A percentile compares a stretch with the other conserved stretches of the same genome.
Evolutionary conservation across 2,113 vertebrate genomes (phyloP).

Genomic region (Lepisosteus oculatus): DNA sequence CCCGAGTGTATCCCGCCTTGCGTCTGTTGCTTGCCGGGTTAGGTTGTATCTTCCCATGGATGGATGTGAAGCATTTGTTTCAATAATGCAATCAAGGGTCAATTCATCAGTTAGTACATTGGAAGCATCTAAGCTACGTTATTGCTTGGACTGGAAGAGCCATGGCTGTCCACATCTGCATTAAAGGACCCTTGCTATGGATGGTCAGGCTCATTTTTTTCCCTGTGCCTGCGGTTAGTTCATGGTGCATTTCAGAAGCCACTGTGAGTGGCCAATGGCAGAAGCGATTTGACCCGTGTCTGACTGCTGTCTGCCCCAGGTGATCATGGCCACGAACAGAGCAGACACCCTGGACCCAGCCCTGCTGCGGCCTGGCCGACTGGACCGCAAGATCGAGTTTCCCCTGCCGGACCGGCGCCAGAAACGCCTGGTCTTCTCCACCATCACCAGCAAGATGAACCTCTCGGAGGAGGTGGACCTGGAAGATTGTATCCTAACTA

Average conservation of each 20-base stretch:
- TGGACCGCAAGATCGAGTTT: constrained; percentile 92
- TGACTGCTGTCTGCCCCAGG: constrained; percentile 52
- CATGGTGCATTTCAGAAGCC: neutral
- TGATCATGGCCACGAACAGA: constrained; percentile 94
- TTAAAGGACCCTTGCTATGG: too few relatives aligned
- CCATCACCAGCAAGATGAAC: constrained; percentile 95
- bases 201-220: too few relatives aligned
- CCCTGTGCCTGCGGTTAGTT: neutral
- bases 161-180: too few relatives aligned
- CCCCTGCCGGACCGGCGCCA: constrained; percentile 88
- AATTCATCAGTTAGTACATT: too few relatives aligned
- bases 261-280: neutral
- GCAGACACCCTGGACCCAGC: constrained; percentile 91
- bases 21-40: too few relatives aligned
- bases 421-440: constrained; percentile 89
- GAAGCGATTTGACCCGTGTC: neutral
- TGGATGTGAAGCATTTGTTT: too few relatives aligned
- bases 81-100: too few relatives aligned
- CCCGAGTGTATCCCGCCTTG: too few relatives aligned
- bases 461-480: constrained; percentile 92
- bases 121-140: too few relatives aligned
- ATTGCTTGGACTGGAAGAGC: too few relatives aligned
- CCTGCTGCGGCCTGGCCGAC: constrained; percentile 80
- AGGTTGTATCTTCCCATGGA: too few relatives aligned
- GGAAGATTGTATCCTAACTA: constrained; percentile 88